Percentiles rank a stretch among this genome's conserved stretches.
Evolutionary conservation across 1,140 invertebrate species (phyloP).

Genomic region (Nymphalis io): DNA sequence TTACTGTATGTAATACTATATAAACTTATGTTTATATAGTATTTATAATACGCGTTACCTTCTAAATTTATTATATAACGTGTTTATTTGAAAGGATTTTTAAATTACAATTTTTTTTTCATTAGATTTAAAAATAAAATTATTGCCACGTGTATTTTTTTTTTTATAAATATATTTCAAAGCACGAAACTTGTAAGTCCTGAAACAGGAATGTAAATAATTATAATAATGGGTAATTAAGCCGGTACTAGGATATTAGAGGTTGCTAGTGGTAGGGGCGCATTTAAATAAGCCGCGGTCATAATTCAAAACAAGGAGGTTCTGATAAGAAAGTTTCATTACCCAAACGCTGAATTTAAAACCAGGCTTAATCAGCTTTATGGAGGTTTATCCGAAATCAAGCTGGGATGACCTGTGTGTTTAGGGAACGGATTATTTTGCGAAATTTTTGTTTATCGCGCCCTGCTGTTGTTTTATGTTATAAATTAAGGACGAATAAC

Average conservation of each 20-base stretch:
- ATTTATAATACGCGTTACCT: constrained; percentile 34
- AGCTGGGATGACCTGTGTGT: constrained; percentile 66
- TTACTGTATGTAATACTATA: too few species aligned
- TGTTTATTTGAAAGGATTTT: too few species aligned
- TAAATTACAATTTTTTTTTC: too few species aligned
- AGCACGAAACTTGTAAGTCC: neutral
- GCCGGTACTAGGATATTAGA: constrained; percentile 31
- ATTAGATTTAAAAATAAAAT: too few species aligned
- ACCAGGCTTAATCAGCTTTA: constrained; percentile 74
- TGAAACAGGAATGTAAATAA: constrained; percentile 19
- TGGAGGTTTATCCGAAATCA: constrained; percentile 66
- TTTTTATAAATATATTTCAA: neutral
- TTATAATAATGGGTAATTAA: constrained; percentile 38
- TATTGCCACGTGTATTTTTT: too few species aligned
- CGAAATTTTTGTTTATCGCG: constrained; percentile 65
- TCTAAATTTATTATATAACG: too few species aligned
- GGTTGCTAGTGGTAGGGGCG: constrained; percentile 41
- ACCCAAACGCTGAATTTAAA: constrained; percentile 76
- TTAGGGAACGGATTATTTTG: constrained; percentile 70
- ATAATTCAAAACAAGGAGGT: constrained; percentile 71
- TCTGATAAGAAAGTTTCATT: constrained; percentile 79
- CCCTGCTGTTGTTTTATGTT: constrained; percentile 40
- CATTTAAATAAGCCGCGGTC: constrained; percentile 64
- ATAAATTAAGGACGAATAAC: constrained; percentile 41
- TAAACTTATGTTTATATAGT: neutral